Base-by-base conservation (phyloP, 2,797 vertebrate species). In the Austrolebias charrua region DNA sequence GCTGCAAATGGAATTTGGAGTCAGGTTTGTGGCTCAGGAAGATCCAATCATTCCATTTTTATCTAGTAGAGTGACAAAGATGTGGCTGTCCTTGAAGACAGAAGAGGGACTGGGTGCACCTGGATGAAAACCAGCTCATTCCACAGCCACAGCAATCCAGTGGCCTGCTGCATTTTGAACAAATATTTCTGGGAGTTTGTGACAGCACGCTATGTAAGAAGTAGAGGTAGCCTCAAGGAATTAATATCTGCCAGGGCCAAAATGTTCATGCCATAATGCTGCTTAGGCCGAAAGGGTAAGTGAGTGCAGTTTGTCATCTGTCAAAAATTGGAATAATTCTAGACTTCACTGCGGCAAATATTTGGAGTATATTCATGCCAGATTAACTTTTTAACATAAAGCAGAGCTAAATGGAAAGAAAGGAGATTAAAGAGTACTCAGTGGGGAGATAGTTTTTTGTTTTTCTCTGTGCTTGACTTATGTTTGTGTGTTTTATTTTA, bases 11-110 rank as follows among this genome's bases (percentile, higher is more conserved):
- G 79, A 83, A 86, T 89, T 88, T 66, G 66, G 71, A 88, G 76
- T 80, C 62, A 61, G 47, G 75, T 81, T 77, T 69, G 79, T 83
- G 58, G 73, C 73, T 83, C 78, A 71, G 86, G 80, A 90, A 88
- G 82, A 81, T 85, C 87, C 70, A 29, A 71, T 88, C 82, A 87
- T 89, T 91, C 81, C 80, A 65, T 70, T 73, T 66, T 80, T 88
- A 80, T 88, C 86, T 81, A 55, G 68, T 69, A 79, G 62, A 83
- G 76, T 45, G 78, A 83, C 67, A 79, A 72, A 62, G 72, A 88
- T 84, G 81, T 75, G 77, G 82, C 80, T 80, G 79, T 82, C 76
- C 82, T 82, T 68, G 79, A 85, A 60, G 75, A 78, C 75, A 49
- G 55, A 78, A 63, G 42, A 40, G 60, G 58, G 62, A 86, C 69